A percentile compares a stretch with the other conserved stretches of the same genome.
Evolutionary conservation across 2,888 invertebrate species (phyloP).

Genomic region (Ptychoptera contaminata): DNA sequence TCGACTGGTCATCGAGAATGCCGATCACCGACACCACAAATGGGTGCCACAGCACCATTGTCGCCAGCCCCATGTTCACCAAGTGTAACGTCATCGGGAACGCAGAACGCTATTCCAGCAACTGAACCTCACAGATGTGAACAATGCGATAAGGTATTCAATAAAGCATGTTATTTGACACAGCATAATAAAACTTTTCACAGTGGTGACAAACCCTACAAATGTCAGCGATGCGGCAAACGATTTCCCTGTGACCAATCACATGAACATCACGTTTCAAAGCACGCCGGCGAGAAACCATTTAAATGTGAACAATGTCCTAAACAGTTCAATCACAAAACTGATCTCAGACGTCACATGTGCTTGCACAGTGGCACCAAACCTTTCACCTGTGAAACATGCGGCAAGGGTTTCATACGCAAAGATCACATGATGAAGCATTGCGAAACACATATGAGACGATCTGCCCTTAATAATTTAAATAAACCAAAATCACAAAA

Average conservation of each 20-base stretch:
- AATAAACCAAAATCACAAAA: constrained; percentile 1
- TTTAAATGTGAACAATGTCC: constrained; percentile 74
- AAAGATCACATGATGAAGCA: constrained; percentile 87
- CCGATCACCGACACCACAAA: constrained; percentile 2
- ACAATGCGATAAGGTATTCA: constrained; percentile 71
- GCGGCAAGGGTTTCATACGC: constrained; percentile 76
- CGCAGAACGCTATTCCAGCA: constrained; percentile 25
- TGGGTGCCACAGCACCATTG: constrained; percentile 12
- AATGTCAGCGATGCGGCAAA: constrained; percentile 74
- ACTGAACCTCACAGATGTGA: constrained; percentile 47
- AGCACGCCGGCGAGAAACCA: constrained; percentile 71
- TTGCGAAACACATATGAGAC: constrained; percentile 57
- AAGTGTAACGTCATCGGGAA: constrained; percentile 5
- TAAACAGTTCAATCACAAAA: constrained; percentile 83
- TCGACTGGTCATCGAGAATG: constrained; percentile 13
- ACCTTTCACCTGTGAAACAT: constrained; percentile 65
- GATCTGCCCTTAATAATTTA: background rate
- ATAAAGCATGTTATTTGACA: constrained; percentile 73
- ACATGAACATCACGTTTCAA: constrained; percentile 57
- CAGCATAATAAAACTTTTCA: constrained; percentile 86
- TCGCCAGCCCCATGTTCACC: constrained; percentile 19
- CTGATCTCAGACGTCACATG: constrained; percentile 72
- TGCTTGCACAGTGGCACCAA: constrained; percentile 77
- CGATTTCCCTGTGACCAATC: constrained; percentile 55
- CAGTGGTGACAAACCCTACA: constrained; percentile 70